Conservation (phyloP, 2,888 invertebrate genomes). For the Chesias legatella region DNA sequence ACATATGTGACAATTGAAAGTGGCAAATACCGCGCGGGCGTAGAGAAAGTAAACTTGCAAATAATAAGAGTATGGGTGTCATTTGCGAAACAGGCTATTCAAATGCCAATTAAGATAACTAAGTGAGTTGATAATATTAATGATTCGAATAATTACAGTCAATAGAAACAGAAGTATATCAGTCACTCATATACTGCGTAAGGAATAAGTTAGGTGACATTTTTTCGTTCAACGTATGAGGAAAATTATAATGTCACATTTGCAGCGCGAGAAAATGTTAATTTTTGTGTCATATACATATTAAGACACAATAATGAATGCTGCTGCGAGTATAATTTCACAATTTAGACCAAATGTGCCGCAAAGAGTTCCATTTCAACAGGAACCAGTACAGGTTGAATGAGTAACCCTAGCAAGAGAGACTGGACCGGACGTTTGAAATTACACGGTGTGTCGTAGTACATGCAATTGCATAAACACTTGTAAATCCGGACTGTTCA, state of each 20-base stretch:
- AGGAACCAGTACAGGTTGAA: too few relatives aligned
- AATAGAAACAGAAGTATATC: constrained; percentile 6
- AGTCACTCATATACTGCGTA: too few relatives aligned
- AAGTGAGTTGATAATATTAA: constrained; percentile 30
- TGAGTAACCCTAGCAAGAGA: not conserved
- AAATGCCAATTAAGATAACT: constrained; percentile 41
- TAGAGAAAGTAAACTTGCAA: constrained; percentile 58
- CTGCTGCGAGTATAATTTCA: too few relatives aligned
- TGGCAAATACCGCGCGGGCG: constrained; percentile 39
- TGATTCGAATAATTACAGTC: constrained; percentile 15
- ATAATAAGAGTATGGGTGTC: constrained; percentile 52
- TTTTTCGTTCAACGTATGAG: too few relatives aligned
- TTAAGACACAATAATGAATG: too few relatives aligned
- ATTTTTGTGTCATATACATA: too few relatives aligned
- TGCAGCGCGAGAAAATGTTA: too few relatives aligned
- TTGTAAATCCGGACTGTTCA: constrained; percentile 19
- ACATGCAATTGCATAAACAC: constrained; percentile 23
- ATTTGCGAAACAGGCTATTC: constrained; percentile 52
- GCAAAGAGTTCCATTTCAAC: too few relatives aligned
- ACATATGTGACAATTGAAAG: constrained; percentile 23
- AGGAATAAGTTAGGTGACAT: too few relatives aligned
- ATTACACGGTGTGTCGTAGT: constrained; percentile 10
- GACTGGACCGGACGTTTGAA: constrained; percentile 20
- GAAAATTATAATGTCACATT: too few relatives aligned
- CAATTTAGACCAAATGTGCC: too few relatives aligned